A percentile compares a stretch with the other conserved stretches of the same genome.
phyloP scores from a whole-genome alignment of 1,140 invertebrate genomes.

The Gonioctena quinquepunctata region DNA sequence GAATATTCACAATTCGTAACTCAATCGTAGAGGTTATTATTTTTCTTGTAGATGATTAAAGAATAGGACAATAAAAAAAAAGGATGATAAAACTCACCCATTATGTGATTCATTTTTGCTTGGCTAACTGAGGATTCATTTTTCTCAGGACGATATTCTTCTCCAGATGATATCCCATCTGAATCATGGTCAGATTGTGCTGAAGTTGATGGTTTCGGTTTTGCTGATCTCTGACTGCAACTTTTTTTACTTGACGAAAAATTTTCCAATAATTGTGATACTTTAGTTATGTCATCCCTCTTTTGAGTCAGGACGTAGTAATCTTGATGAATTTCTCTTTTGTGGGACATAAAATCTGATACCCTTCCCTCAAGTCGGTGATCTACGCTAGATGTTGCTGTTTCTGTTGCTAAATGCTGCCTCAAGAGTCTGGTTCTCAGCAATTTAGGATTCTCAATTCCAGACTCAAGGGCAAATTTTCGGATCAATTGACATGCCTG shows the following conservation, averaged over 20 bases:
- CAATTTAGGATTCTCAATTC: not conserved
- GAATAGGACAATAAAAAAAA: no score
- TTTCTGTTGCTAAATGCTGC: conserved; percentile 7
- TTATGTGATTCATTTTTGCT: no score
- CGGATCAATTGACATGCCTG: not conserved
- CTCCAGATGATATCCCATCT: not conserved
- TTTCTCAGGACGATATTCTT: not conserved
- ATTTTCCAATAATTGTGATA: no score
- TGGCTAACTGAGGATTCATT: no score
- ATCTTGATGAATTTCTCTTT: not conserved
- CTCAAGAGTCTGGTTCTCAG: not conserved
- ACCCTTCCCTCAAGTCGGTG: not conserved
- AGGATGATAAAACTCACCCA: no score
- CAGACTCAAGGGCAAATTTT: not conserved
- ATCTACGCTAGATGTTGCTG: not conserved
- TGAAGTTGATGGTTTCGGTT: not conserved
- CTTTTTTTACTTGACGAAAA: no score
- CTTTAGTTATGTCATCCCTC: not conserved
- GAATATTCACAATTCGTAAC: no score
- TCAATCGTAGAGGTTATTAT: no score
- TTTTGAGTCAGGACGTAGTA: not conserved
- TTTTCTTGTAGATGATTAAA: no score
- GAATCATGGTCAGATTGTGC: not conserved
- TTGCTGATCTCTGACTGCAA: not conserved
- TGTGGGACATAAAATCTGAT: conserved; percentile 1